Evolutionary conservation across 1,140 invertebrate species (phyloP).

Genomic region (Papilio xuthus): DNA sequence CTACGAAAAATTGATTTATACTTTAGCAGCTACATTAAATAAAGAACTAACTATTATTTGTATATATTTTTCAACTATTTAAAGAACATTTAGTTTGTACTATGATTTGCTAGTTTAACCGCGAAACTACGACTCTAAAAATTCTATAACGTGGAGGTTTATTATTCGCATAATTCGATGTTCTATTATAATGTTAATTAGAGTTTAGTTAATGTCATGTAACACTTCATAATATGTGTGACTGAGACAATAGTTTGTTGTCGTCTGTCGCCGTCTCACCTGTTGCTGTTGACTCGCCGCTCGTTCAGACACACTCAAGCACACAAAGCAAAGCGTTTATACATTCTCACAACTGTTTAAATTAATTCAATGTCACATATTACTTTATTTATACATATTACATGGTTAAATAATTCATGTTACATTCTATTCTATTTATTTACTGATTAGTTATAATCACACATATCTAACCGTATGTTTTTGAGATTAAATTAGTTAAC

Average conservation of each 20-base stretch:
- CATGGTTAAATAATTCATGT: neutral
- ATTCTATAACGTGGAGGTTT: neutral
- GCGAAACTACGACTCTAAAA: neutral
- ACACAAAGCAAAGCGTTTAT: neutral
- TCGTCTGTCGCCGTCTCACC: neutral
- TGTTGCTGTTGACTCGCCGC: neutral
- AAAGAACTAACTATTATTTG: too few species aligned
- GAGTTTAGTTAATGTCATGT: neutral
- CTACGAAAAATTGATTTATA: neutral
- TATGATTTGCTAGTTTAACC: too few species aligned
- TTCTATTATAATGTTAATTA: slow-evolving; percentile 3
- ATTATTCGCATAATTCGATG: neutral
- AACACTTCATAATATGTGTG: neutral
- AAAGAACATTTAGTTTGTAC: too few species aligned
- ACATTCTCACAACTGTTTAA: neutral
- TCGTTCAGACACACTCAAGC: neutral
- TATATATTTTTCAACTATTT: too few species aligned
- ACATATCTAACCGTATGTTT: too few species aligned
- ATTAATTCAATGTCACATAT: slow-evolving; percentile 7
- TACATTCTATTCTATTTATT: neutral
- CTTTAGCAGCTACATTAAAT: neutral
- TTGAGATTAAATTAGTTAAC: too few species aligned
- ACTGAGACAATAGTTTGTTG: neutral
- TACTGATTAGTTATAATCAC: neutral
- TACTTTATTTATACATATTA: neutral